Percentiles rank a stretch among this genome's conserved stretches.
These are phyloP conservation scores for Dunckerocampus dactyliophorus DNA, from an alignment of 2,113 vertebrate species.

Conservation along the genomic window DNA sequence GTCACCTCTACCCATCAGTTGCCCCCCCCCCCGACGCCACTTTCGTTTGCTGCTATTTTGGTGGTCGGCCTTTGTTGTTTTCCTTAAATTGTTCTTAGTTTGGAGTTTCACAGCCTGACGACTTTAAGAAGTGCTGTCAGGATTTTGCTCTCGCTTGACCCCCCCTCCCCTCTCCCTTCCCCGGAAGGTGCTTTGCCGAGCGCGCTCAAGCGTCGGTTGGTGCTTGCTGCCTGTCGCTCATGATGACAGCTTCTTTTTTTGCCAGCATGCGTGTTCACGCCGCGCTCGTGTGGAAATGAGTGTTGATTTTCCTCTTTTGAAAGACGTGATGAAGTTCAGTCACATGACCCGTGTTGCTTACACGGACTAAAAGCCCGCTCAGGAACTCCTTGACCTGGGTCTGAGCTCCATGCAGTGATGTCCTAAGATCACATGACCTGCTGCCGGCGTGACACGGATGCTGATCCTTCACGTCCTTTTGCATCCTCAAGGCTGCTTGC, in stretches of 20 bases:
- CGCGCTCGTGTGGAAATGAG: no score
- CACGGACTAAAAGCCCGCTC: no score
- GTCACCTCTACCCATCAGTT: slow-evolving; percentile 35
- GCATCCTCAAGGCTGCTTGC: no score
- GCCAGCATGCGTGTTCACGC: slow-evolving; percentile 20
- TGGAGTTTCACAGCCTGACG: slow-evolving; percentile 34
- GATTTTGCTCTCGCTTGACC: slow-evolving; percentile 52
- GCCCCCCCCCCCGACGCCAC: slow-evolving; percentile 40
- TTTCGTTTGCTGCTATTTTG: slow-evolving; percentile 60
- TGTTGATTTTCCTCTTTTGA: no score
- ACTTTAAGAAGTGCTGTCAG: slow-evolving; percentile 49
- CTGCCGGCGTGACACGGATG: no score
- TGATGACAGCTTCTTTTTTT: slow-evolving; percentile 37
- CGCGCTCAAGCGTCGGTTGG: slow-evolving; percentile 34
- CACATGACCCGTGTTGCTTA: no score
- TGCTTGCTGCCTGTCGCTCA: slow-evolving; percentile 52
- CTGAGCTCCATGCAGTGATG: no score
- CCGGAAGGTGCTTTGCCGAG: slow-evolving; percentile 49
- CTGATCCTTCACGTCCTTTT: no score
- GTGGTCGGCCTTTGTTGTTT: slow-evolving; percentile 37
- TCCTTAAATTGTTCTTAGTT: slow-evolving; percentile 50
- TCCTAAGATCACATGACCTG: no score
- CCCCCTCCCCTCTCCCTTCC: slow-evolving; percentile 39
- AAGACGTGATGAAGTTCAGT: no score
- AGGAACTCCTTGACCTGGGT: no score